phyloP scores from a whole-genome alignment of 2,888 invertebrate species.

The Heteromurus nitidus region DNA sequence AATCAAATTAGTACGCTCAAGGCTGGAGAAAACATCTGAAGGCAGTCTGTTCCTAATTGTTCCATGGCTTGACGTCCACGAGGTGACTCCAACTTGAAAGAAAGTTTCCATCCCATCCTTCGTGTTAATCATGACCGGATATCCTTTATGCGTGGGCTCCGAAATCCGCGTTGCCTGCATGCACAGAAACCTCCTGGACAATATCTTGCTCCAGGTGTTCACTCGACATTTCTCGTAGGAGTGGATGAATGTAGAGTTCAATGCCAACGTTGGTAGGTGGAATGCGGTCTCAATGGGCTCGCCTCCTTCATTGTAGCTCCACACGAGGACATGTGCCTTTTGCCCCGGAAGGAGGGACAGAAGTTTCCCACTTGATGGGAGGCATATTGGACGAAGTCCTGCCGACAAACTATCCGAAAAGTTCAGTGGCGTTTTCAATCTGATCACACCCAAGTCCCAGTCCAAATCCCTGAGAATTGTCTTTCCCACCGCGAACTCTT shows the following conservation, averaged over 20 bases:
- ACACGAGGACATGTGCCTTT: background rate
- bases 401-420: background rate
- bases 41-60: background rate
- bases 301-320: background rate
- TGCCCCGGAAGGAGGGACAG: background rate
- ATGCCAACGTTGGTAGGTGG: background rate
- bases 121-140: background rate
- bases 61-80: background rate
- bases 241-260: background rate
- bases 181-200: background rate
- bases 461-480: background rate
- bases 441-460: background rate
- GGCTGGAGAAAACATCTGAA: background rate
- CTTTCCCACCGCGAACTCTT: background rate
- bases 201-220: background rate
- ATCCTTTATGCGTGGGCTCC: background rate
- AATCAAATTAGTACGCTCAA: background rate
- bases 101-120: no score
- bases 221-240: background rate
- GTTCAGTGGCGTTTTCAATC: background rate
- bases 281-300: background rate
- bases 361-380: background rate
- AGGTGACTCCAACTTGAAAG: background rate
- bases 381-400: slow-evolving; percentile 1
- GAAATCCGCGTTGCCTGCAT: background rate